Conservation (phyloP, 2,888 invertebrate genomes). For the Melanostoma mellinum region DNA sequence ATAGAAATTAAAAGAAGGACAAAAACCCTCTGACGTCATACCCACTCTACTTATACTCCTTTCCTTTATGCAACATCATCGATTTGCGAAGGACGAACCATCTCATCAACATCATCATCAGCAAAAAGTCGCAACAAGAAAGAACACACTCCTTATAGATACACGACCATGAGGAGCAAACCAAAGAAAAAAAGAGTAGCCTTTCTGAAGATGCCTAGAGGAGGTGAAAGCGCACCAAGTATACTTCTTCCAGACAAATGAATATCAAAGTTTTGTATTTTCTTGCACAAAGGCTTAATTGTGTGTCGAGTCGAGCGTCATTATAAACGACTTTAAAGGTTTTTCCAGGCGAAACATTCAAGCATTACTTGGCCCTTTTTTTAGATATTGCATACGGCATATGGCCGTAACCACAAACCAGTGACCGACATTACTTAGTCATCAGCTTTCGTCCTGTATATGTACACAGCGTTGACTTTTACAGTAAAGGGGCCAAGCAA, state of each 20-base stretch:
- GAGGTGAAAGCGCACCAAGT: background rate
- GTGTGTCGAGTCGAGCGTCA: slow-evolving; percentile 9
- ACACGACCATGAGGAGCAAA: too few species aligned
- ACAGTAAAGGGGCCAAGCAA: slow-evolving; percentile 22
- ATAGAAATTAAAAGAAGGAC: background rate
- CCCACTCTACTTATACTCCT: background rate
- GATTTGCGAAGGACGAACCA: slow-evolving; percentile 38
- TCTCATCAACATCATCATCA: background rate
- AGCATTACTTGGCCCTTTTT: background rate
- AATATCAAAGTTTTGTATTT: background rate
- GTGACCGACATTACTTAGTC: slow-evolving; percentile 56
- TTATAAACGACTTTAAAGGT: slow-evolving; percentile 9
- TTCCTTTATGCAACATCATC: slow-evolving; percentile 24
- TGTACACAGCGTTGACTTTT: background rate
- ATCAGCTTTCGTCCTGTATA: slow-evolving; percentile 29
- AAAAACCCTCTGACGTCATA: slow-evolving; percentile 32
- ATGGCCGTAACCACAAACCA: background rate
- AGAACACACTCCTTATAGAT: background rate
- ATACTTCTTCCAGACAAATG: slow-evolving; percentile 3
- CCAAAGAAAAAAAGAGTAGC: background rate
- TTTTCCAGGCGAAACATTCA: slow-evolving; percentile 18
- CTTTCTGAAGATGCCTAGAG: background rate
- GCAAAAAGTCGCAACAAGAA: background rate
- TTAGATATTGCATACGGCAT: background rate
- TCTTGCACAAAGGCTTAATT: slow-evolving; percentile 10